These are phyloP conservation scores for Callospermophilus lateralis DNA, from an alignment of 2,113 vertebrate species.

Conservation along the genomic window DNA sequence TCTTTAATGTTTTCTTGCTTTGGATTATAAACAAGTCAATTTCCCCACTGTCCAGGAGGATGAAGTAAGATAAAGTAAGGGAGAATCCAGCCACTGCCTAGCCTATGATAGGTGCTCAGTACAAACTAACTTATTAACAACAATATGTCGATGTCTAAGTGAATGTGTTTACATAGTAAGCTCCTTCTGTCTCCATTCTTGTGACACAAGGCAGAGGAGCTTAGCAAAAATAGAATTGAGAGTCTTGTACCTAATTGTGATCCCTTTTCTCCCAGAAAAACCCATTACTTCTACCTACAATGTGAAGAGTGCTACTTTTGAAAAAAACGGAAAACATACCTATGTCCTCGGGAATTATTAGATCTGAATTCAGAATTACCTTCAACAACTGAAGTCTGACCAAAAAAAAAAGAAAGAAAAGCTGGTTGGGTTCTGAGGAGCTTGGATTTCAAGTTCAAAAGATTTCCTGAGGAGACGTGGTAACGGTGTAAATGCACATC, in stretches of 20 bases:
- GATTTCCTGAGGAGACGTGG: neutral
- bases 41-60: neutral
- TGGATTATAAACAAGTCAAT: neutral
- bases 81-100: neutral
- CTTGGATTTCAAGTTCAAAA: slow-evolving; percentile 27
- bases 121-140: neutral
- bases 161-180: neutral
- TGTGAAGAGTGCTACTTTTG: neutral
- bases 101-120: neutral
- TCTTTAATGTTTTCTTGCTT: neutral
- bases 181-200: neutral
- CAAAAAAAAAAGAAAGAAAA: neutral
- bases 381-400: slow-evolving; percentile 53
- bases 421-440: neutral
- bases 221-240: neutral
- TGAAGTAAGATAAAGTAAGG: neutral
- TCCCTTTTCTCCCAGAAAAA: neutral
- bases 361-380: slow-evolving; percentile 48
- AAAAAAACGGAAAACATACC: slow-evolving; percentile 10
- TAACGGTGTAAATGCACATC: neutral
- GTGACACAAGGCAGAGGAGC: neutral
- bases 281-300: neutral
- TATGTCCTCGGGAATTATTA: slow-evolving; percentile 24
- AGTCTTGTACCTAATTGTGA: neutral
- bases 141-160: neutral